phyloP scores from a whole-genome alignment of 2,113 vertebrate genomes.

The Stegostoma tigrinum region DNA sequence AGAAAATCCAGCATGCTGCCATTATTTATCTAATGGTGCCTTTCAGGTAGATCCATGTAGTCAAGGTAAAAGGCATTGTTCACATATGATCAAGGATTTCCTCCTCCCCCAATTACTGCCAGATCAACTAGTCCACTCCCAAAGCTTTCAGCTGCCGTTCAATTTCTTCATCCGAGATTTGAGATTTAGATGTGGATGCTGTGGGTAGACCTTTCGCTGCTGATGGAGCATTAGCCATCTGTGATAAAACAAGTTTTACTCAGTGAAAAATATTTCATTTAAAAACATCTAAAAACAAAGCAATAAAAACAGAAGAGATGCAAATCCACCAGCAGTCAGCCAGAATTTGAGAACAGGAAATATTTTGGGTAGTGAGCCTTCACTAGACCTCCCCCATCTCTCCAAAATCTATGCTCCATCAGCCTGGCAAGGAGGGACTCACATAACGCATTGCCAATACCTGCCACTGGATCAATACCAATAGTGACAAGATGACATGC shows the following conservation, averaged over 20 bases:
- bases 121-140: constrained; percentile 74
- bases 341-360: not conserved
- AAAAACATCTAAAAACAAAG: not conserved
- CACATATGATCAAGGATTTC: not conserved
- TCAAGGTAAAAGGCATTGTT: constrained; percentile 15
- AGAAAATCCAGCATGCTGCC: not conserved
- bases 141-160: constrained; percentile 90
- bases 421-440: too few relatives aligned
- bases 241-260: constrained; percentile 40
- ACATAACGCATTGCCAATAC: too few relatives aligned
- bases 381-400: not conserved
- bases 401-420: not conserved
- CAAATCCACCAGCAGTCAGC: not conserved
- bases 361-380: not conserved
- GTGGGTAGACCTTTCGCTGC: constrained; percentile 73
- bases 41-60: not conserved
- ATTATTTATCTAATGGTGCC: not conserved
- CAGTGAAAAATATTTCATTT: not conserved
- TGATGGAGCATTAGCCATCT: constrained; percentile 92
- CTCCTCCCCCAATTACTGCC: not conserved
- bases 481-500: too few relatives aligned
- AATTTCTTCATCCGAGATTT: constrained; percentile 91
- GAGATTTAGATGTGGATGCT: constrained; percentile 65
- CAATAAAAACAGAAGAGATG: not conserved
- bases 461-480: too few relatives aligned